Base-by-base conservation (phyloP, 1,140 invertebrate species). In the Nautilus pompilius region DNA sequence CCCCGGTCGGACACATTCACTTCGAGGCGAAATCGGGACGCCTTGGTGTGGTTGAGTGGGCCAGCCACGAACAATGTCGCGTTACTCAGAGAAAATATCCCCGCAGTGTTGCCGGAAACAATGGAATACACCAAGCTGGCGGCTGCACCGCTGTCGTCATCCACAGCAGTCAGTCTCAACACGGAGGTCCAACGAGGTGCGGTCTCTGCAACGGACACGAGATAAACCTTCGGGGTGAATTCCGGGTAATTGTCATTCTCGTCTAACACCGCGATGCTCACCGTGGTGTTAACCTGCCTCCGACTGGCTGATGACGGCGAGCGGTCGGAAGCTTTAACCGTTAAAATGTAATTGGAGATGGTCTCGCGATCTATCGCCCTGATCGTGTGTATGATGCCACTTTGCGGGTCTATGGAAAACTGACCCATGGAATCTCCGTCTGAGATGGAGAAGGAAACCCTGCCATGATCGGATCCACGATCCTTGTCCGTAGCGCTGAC, bases 401-500 rank as follows among this genome's bases (percentile, higher is more conserved):
- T 69, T 41, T 20, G 48, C 13, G 67, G 46, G 32, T 73, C 65
- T 48, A 78, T 71, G n/a, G 45, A 46, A 45, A 78, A 78, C 17
- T 69, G 60, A 10, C 45, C 65, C 8, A 46, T 54, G 20, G 60
- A 30, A 41, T 78, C 73, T 20, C 76, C 76, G 46, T 68, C 63
- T 10, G 61, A 66, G 22, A 20, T 56, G 29, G 62, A 66, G 36
- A 70, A 69, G 53, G 34, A 62, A 24, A 49, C 65, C 13, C 65
- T 55, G 13, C 26, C 33, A 55, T 62, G 59, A 58, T 67, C 63
- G 29, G 66, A 62, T 51, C 61, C 64, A 2, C 32, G 48, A 51
- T 74, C 73, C 24, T 68, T 67, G 53, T 74, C 73, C 0, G 63
- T 68, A 17, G 71, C 73, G 2, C 57, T 49, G 13, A 73, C 62